Base-by-base conservation (phyloP, 2,113 vertebrate genomes). In the Sterna hirundo region DNA sequence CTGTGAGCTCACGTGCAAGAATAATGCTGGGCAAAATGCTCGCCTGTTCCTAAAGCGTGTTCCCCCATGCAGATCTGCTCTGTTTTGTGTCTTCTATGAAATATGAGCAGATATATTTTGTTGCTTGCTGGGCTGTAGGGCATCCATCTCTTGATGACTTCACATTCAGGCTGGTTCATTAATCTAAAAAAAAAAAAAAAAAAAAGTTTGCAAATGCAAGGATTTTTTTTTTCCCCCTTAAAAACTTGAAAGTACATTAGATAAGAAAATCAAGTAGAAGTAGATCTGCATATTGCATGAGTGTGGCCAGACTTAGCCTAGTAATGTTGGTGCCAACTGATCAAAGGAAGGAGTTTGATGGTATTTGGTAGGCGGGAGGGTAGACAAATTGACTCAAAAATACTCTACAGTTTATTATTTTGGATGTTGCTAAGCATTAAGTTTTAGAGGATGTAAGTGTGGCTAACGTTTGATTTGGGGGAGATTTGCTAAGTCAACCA, bases 21-120 rank as follows among this genome's bases (percentile, higher is more conserved):
- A 15, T 47, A 86, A 76, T 32, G 47, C 47, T 72, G 49, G 19
- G 34, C 10, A 68, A 68, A 87, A n/a, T 2, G 4, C 10, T 70
- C 1, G 0, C 15, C 15, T 1, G 2, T 68, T 51, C 44, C 40
- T 58, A 25, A 54, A 76, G n/a, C 0, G 0, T 18, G 23, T 27
- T 80, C 4, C 30, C 5, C 38, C 6, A 2, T 15, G 70, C 19
- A 52, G 55, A 30, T 70, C 71, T 75, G 40, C 42, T 74, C 22
- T 17, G 13, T 1, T 71, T 29, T 55, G 18, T 86, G 42, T 79
- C 42, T 66, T 29, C 52, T 38, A 0, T 70, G 65, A 90, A 65
- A 47, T 25, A 52, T 2, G 8, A 57, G 10, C 16, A 11, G 32
- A 13, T 77, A 15, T 3, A 10, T 78, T 66, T 74, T 77, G 9